Evolutionary conservation across 2,113 vertebrate genomes (phyloP).

Genomic region (Upupa epops): DNA sequence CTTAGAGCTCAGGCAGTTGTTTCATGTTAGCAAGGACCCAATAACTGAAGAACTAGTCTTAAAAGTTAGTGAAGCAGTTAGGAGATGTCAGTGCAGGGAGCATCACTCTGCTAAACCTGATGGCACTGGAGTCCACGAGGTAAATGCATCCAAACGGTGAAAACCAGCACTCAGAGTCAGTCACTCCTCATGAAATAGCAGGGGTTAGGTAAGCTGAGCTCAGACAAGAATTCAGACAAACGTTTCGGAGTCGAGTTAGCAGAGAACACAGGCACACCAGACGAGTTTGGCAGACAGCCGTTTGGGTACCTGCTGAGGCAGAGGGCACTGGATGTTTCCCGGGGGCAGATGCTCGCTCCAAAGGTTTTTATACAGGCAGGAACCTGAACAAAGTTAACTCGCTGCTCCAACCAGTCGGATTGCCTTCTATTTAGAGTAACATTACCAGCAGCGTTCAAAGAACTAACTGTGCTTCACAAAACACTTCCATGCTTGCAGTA

Average conservation of each 20-base stretch:
- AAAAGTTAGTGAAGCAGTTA: too few relatives aligned
- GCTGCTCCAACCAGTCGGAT: conserved; percentile 35
- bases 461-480: conserved; percentile 24
- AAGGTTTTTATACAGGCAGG: conserved; percentile 67
- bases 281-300: neutral
- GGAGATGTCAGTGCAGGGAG: too few relatives aligned
- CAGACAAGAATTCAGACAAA: neutral
- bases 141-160: neutral
- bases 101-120: too few relatives aligned
- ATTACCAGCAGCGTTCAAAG: conserved; percentile 36
- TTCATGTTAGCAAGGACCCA: neutral
- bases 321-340: neutral
- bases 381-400: conserved; percentile 57
- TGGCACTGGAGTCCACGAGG: neutral
- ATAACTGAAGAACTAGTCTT: too few relatives aligned
- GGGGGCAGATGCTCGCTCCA: neutral
- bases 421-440: conserved; percentile 73
- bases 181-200: rapidly evolving
- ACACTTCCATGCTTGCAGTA: neutral
- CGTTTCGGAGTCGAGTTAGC: neutral
- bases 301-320: neutral
- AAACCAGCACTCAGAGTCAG: neutral
- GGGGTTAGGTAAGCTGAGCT: neutral
- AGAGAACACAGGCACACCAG: rapidly evolving
- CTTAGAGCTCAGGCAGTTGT: neutral